Conservation (phyloP, 2,888 invertebrate species). For the Tetranychus truncatus region DNA sequence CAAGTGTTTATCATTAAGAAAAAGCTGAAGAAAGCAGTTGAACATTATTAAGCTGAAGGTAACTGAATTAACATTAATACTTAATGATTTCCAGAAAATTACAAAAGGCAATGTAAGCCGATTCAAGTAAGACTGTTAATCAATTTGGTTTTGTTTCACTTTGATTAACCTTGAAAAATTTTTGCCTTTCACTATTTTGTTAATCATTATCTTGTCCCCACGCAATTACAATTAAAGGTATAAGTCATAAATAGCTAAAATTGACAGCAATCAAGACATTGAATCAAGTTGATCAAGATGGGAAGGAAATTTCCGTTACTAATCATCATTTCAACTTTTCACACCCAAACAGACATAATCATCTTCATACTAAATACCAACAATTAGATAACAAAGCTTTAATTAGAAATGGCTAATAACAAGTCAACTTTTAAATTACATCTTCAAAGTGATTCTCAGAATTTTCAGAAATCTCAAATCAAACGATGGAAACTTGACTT, state of each 20-base stretch:
- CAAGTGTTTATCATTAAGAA: no score
- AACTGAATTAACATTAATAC: no score
- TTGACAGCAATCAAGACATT: slow-evolving; percentile 1
- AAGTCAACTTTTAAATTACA: no score
- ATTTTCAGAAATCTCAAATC: no score
- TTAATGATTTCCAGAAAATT: no score
- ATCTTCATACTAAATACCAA: not conserved
- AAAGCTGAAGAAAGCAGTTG: no score
- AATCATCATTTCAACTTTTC: not conserved
- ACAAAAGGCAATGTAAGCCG: no score
- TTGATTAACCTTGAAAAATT: not conserved
- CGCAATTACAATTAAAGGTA: not conserved
- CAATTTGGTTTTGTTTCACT: not conserved
- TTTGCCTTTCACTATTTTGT: not conserved
- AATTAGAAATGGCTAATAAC: no score
- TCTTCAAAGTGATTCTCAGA: no score
- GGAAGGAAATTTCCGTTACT: not conserved
- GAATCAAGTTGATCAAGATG: not conserved
- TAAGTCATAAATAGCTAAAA: not conserved
- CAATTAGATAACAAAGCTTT: not conserved
- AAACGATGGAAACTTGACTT: no score
- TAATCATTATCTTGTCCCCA: not conserved
- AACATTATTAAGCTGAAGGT: no score
- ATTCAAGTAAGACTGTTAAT: no score
- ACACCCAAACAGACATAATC: not conserved